Base-by-base conservation (phyloP, 2,888 invertebrate species). In the Phrixothrix hirtus region DNA sequence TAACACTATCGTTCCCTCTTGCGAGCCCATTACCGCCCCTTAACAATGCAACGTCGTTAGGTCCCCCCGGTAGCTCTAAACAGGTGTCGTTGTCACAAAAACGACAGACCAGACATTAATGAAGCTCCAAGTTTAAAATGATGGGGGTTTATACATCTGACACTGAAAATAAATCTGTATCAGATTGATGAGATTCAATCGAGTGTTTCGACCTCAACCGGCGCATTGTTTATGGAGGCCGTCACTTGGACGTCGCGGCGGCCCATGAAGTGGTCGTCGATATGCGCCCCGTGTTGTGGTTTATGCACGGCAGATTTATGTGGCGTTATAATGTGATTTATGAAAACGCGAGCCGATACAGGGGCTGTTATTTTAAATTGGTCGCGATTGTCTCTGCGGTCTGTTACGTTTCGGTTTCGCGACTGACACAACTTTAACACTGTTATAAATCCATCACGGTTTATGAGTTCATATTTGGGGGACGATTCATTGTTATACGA, bases 291-390 rank as follows among this genome's bases (percentile, higher is more conserved):
- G 60, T 59, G 58, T 65, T 68, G 69, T 66, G 71, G 71, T 70
- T 69, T 70, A 69, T 70, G 64, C 65, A 58, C 62, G 64, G 62
- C 67, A 70, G 71, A 73, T 73, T 73, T 73, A 73, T 73, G 72
- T 71, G 67, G 68, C 71, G 71, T 68, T 70, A 66, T 68, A 64
- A 61, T 59, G 64, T 71, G 73, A 73, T 72, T 70, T 72, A 73
- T 70, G 69, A 65, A 57, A 63, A 64, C 63, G 65, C 64, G 63
- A 66, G 61, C 65, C 68, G 65, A 68, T 64, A 66, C 64, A 13
- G 51, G 46, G 51, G 42, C 45, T 41, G 46, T 38, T 30, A 44
- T 56, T 55, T 55, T 54, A 60, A 58, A 60, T 58, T 58, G 60
- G 53, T 56, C 48, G 48, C 60, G 54, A 60, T 60, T 53, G 51